Conservation (phyloP, 1,140 invertebrate species). For the Brachionus koreanus region DNA sequence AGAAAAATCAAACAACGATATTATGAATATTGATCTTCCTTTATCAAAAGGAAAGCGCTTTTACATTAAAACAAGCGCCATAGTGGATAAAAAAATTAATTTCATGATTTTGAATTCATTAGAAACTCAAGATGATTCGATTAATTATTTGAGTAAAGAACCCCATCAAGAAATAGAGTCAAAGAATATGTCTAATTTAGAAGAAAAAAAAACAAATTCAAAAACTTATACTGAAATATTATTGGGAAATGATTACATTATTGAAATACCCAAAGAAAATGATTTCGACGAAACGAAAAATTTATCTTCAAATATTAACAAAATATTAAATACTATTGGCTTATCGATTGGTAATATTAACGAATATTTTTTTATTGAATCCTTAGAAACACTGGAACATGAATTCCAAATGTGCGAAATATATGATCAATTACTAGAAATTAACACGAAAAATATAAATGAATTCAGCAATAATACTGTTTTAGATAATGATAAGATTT, state of each 20-base stretch:
- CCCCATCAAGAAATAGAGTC: neutral
- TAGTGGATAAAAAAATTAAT: slow-evolving; percentile 17
- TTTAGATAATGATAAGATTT: neutral
- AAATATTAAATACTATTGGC: neutral
- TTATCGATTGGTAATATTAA: neutral
- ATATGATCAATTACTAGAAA: neutral
- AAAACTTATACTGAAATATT: neutral
- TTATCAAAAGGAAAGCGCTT: slow-evolving; percentile 48
- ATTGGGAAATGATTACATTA: neutral
- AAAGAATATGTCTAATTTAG: too few species aligned
- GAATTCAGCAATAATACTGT: neutral
- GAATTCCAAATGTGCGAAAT: neutral
- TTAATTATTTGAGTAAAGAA: neutral
- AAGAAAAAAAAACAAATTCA: neutral
- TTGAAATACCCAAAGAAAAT: neutral
- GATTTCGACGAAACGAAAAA: neutral
- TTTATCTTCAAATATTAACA: neutral
- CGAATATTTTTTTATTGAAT: neutral
- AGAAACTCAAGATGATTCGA: neutral
- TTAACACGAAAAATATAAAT: neutral
- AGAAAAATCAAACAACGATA: neutral
- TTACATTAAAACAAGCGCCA: slow-evolving; percentile 50
- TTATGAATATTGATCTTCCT: neutral
- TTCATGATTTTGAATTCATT: neutral
- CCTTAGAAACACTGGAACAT: neutral